Conservation (phyloP, 2,888 invertebrate species). For the Drosophila barbarae region DNA sequence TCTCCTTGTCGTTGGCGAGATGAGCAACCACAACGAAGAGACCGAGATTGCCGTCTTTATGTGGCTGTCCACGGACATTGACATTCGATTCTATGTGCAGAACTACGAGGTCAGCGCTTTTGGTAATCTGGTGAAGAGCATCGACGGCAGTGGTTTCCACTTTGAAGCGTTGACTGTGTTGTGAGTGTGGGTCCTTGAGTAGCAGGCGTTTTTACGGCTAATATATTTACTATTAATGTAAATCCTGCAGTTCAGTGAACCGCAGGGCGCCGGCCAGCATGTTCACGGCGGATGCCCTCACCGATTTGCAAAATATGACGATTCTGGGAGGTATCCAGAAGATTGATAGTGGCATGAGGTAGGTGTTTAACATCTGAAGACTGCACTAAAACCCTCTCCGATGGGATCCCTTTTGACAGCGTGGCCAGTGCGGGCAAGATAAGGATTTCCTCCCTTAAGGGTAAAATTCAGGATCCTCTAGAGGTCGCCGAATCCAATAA, state of each 20-base stretch:
- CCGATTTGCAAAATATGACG: conserved; percentile 44
- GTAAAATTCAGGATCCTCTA: conserved; percentile 22
- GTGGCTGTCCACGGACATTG: conserved; percentile 71
- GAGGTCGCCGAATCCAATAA: conserved; percentile 5
- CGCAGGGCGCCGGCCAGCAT: conserved; percentile 39
- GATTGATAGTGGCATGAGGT: conserved; percentile 52
- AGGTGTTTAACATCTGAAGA: background rate
- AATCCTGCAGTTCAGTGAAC: conserved; percentile 44
- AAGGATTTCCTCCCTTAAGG: conserved; percentile 33
- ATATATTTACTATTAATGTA: background rate
- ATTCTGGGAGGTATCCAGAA: conserved; percentile 53
- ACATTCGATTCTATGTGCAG: conserved; percentile 50
- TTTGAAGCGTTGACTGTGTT: conserved; percentile 37
- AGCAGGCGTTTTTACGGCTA: background rate
- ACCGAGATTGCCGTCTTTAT: conserved; percentile 64
- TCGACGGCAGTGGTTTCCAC: background rate
- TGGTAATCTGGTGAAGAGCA: conserved; percentile 66
- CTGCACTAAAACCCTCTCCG: background rate
- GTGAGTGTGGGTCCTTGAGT: conserved; percentile 38
- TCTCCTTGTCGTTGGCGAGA: conserved; percentile 83
- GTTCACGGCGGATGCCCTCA: conserved; percentile 51
- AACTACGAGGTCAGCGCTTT: conserved; percentile 68
- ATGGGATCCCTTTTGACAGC: conserved; percentile 16
- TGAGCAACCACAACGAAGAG: conserved; percentile 28
- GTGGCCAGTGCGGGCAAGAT: conserved; percentile 49